Conservation (phyloP, 2,888 invertebrate species). For the Chloroclystis v-ata region DNA sequence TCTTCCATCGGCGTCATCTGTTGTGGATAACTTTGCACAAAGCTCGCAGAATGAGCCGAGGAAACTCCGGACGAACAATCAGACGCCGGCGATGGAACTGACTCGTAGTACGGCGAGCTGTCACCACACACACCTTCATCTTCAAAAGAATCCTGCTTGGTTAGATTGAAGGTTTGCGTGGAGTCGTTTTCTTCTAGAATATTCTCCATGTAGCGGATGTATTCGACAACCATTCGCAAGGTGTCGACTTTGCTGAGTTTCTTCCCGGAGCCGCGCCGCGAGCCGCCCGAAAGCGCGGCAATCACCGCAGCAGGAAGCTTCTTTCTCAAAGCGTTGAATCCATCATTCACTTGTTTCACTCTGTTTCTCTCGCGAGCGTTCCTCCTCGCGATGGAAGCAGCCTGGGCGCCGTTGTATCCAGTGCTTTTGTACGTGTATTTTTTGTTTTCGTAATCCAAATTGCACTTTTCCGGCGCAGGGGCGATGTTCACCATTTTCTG, state of each 20-base stretch:
- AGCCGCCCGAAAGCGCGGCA: slow-evolving; percentile 80
- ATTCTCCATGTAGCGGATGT: slow-evolving; percentile 88
- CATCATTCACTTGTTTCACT: slow-evolving; percentile 96
- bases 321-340: slow-evolving; percentile 90
- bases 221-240: slow-evolving; percentile 91
- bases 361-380: slow-evolving; percentile 97
- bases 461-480: slow-evolving; percentile 66
- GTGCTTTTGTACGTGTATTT: slow-evolving; percentile 82
- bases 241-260: slow-evolving; percentile 96
- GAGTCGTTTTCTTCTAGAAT: slow-evolving; percentile 85
- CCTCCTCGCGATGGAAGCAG: slow-evolving; percentile 90
- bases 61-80: slow-evolving; percentile 79
- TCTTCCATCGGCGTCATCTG: slow-evolving; percentile 85
- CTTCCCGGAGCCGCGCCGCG: slow-evolving; percentile 87
- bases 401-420: slow-evolving; percentile 79
- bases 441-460: slow-evolving; percentile 58
- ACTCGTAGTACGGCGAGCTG: slow-evolving; percentile 65
- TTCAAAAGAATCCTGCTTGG: slow-evolving; percentile 34
- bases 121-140: slow-evolving; percentile 62
- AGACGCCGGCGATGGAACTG: slow-evolving; percentile 83
- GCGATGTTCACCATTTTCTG: slow-evolving; percentile 71
- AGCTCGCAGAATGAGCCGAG: slow-evolving; percentile 54
- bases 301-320: slow-evolving; percentile 90
- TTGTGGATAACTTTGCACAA: slow-evolving; percentile 43
- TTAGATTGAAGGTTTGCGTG: slow-evolving; percentile 57